Evolutionary conservation across 2,113 vertebrate species (phyloP), one percentile per base, ranked within the genome.

Genomic region (Lamprotornis superbus): DNA sequence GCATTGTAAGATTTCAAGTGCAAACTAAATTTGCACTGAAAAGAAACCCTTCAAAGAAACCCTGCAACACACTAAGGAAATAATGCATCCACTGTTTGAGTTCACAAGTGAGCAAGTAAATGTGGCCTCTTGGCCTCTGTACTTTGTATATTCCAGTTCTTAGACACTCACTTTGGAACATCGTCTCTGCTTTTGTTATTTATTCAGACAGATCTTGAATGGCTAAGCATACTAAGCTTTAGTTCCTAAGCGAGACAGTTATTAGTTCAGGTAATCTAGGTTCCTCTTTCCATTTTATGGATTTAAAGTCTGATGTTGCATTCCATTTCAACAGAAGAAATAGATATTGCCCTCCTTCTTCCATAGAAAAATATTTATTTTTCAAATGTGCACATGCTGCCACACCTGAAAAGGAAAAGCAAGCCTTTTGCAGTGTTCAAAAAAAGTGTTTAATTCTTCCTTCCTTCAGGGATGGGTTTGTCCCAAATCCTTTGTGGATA

Each of bases 1-100:
- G 30, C 50, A 59, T 85, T 85, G 31, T 91, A 61, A 61, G 63
- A 69, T 73, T 92, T 85, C 47, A 95, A 81, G 53, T 55, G 70
- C 33, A 61, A 83, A 83, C n/a, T 57, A 46, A 76, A 86, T 77
- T 80, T 94, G 2, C 27, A 63, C 12, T 85, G 55, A 64, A 87
- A 91, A 65, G 39, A 71, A 95, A n/a, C 5, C 10, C 15, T 75
- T 50, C n/a, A 44, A 63, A 83, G 65, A 86, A 86, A 77, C 1
- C 27, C 55, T 59, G 55, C 5, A 65, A 30, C 39, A 59, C 35
- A 55, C 20, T 70, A 77, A 93, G 73, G 89, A 77, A 67, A 15
- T 57, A 81, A 83, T 73, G 39, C 31, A 74, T 89, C 14, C 9
- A 67, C 52, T 77, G 13, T 77, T 28, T 1, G 1, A 70, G 50